These are phyloP conservation scores for Zaprionus lineosus DNA, from an alignment of 2,888 invertebrate genomes.

Conservation along the genomic window DNA sequence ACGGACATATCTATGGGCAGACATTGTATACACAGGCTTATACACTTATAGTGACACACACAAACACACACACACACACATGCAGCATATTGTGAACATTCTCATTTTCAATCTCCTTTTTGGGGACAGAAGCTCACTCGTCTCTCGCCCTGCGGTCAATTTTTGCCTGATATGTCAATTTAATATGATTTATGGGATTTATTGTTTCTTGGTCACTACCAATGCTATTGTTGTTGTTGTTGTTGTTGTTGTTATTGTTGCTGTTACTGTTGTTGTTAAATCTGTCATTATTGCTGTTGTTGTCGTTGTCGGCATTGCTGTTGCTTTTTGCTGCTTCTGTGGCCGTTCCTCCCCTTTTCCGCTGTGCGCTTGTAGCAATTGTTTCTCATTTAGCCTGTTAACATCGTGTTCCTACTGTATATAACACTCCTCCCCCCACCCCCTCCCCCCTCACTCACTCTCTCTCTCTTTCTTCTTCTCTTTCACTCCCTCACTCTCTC, in stretches of 20 bases:
- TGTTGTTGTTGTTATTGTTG: slow-evolving; percentile 9
- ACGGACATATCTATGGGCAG: no score
- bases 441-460: not conserved
- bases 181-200: slow-evolving; percentile 77
- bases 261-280: no score
- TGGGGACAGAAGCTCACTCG: slow-evolving; percentile 1
- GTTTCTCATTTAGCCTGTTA: slow-evolving; percentile 76
- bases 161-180: slow-evolving; percentile 75
- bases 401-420: slow-evolving; percentile 70
- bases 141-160: slow-evolving; percentile 67
- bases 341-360: no score
- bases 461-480: slow-evolving; percentile 2
- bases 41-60: slow-evolving; percentile 12
- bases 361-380: slow-evolving; percentile 64
- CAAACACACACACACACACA: slow-evolving; percentile 10
- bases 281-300: slow-evolving; percentile 17
- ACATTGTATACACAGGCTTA: slow-evolving; percentile 14
- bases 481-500: slow-evolving; percentile 3
- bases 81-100: slow-evolving; percentile 39
- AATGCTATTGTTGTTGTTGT: slow-evolving; percentile 14
- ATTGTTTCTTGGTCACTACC: slow-evolving; percentile 58
- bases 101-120: slow-evolving; percentile 9
- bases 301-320: slow-evolving; percentile 20
- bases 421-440: no score
- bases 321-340: no score